Evolutionary conservation across 2,113 vertebrate genomes (phyloP).

Genomic region (Caretta caretta): DNA sequence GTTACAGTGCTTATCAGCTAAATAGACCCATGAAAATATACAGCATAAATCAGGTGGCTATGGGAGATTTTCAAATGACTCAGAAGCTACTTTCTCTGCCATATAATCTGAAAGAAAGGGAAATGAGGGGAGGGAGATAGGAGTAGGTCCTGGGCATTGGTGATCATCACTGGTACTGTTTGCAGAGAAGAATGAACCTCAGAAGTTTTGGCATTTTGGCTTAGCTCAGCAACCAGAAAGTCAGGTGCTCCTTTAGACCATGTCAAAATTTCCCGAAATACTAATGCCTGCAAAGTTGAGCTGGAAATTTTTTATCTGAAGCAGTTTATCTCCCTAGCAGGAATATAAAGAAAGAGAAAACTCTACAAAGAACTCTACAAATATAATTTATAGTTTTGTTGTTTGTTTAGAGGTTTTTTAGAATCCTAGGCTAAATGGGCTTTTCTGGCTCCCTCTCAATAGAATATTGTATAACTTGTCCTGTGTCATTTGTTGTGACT

Average conservation of each 20-base stretch:
- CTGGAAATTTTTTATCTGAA: not conserved
- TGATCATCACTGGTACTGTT: accelerated
- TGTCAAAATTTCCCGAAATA: not conserved
- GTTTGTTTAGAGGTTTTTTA: not conserved
- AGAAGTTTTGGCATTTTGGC: not conserved
- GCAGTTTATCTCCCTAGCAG: not conserved
- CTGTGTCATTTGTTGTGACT: not conserved
- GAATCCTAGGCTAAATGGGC: not conserved
- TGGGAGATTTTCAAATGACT: not conserved
- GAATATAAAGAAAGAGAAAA: not conserved
- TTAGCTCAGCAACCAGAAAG: not conserved
- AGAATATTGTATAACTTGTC: not conserved
- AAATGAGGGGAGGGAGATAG: not conserved
- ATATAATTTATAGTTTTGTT: accelerated
- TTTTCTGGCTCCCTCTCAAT: not conserved
- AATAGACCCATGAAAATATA: not conserved
- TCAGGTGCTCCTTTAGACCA: not conserved
- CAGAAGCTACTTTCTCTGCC: not conserved
- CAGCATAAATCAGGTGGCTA: not conserved
- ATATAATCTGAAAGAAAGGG: not conserved
- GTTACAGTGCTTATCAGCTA: not conserved
- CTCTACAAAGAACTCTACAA: not conserved
- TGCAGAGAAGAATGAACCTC: accelerated
- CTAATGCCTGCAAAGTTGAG: not conserved
- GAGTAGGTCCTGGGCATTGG: not conserved